phyloP scores from a whole-genome alignment of 2,113 vertebrate genomes.

The Mormyrus lacerda region DNA sequence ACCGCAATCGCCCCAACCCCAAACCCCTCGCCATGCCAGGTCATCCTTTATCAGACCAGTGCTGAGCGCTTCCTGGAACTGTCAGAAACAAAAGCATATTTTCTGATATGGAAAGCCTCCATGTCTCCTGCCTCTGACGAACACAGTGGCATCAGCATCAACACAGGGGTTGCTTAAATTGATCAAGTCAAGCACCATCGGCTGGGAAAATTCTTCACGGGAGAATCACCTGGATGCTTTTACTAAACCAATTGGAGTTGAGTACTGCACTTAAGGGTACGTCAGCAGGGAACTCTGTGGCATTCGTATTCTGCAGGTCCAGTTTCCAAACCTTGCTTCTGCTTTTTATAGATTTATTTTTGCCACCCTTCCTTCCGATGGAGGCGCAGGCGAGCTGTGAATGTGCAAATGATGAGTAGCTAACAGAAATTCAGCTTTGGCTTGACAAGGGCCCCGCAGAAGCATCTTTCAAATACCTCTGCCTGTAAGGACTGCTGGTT shows the following conservation, averaged over 20 bases:
- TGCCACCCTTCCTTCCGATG: not conserved
- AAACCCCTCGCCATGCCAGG: not conserved
- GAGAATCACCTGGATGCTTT: not conserved
- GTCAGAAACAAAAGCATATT: slow-evolving; percentile 11
- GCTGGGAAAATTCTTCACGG: not conserved
- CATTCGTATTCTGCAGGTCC: not conserved
- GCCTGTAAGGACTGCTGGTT: slow-evolving; percentile 3
- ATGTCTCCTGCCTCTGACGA: not conserved
- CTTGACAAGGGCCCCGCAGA: slow-evolving; percentile 24
- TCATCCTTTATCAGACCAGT: slow-evolving; percentile 10
- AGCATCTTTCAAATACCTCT: slow-evolving; percentile 17
- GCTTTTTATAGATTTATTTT: not conserved
- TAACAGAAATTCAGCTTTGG: slow-evolving; percentile 1
- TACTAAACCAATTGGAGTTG: not conserved
- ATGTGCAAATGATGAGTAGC: not conserved
- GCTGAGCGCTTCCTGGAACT: slow-evolving; percentile 8
- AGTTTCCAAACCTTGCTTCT: not conserved
- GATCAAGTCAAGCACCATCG: not conserved
- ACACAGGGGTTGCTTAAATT: not conserved
- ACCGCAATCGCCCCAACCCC: not conserved
- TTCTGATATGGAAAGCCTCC: not conserved
- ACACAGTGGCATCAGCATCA: not conserved
- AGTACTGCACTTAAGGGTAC: not conserved
- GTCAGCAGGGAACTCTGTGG: not conserved
- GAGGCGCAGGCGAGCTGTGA: not conserved